phyloP scores from a whole-genome alignment of 2,888 invertebrate species.

The Amphipyra berbera region DNA sequence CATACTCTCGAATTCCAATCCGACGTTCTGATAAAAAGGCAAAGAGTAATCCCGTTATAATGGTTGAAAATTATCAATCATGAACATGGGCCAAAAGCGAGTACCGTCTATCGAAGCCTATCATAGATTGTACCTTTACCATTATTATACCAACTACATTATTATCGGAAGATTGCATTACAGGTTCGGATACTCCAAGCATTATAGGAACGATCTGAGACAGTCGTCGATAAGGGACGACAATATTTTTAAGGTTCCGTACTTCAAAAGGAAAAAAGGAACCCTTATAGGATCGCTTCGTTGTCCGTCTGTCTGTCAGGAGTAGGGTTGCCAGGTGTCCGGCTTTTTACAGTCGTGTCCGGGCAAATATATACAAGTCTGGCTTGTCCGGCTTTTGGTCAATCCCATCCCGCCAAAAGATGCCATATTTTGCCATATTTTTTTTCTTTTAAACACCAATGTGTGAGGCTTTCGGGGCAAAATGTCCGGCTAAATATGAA shows the following conservation, averaged over 20 bases:
- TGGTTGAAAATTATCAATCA: conserved; percentile 47
- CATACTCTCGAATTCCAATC: conserved; percentile 10
- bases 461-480: too few relatives aligned
- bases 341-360: too few relatives aligned
- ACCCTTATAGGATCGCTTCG: too few relatives aligned
- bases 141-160: conserved; percentile 45
- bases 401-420: too few relatives aligned
- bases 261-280: too few relatives aligned
- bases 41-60: conserved; percentile 42
- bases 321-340: too few relatives aligned
- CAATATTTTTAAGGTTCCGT: conserved; percentile 17
- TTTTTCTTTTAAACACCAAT: too few relatives aligned
- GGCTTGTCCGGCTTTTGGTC: too few relatives aligned
- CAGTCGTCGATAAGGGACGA: conserved; percentile 20
- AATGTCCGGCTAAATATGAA: too few relatives aligned
- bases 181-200: conserved; percentile 11
- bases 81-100: conserved; percentile 29
- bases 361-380: too few relatives aligned
- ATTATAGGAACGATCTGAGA: conserved; percentile 33
- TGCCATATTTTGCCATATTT: too few relatives aligned
- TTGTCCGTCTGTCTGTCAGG: too few relatives aligned
- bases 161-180: conserved; percentile 39
- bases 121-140: conserved; percentile 32
- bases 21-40: conserved; percentile 4
- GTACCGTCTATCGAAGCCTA: conserved; percentile 13